Conservation (phyloP, 2,113 vertebrate species). For the Symphodus melops region DNA sequence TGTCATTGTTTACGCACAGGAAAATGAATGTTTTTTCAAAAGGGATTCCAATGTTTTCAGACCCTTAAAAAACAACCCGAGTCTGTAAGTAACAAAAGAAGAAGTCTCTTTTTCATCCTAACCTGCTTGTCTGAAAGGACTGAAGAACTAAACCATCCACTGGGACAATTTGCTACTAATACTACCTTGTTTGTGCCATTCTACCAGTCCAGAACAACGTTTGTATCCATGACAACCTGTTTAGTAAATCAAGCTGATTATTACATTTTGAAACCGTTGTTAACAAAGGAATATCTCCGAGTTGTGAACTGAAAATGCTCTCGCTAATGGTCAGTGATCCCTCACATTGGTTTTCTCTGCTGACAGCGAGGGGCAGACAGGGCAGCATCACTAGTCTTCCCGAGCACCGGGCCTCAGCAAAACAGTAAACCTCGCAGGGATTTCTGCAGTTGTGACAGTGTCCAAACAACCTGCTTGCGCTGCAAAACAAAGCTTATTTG, state of each 20-base stretch:
- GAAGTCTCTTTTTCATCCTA: no score
- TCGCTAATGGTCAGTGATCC: slow-evolving; percentile 70
- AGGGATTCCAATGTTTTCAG: neutral
- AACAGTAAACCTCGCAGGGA: slow-evolving; percentile 71
- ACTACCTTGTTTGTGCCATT: no score
- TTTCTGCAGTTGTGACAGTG: slow-evolving; percentile 71
- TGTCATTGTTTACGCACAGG: no score
- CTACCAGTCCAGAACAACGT: no score
- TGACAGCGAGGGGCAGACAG: slow-evolving; percentile 61
- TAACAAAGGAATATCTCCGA: slow-evolving; percentile 19
- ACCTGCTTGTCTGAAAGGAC: no score
- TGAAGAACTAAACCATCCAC: no score
- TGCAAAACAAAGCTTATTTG: slow-evolving; percentile 63
- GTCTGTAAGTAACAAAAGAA: no score
- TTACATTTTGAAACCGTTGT: slow-evolving; percentile 12
- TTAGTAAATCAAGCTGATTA: neutral
- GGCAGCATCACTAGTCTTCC: slow-evolving; percentile 56
- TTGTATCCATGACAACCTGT: slow-evolving; percentile 13
- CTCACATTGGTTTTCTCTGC: slow-evolving; percentile 67
- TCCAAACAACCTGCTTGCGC: slow-evolving; percentile 70
- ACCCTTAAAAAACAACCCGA: no score
- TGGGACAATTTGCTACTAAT: no score
- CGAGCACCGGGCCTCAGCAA: slow-evolving; percentile 61
- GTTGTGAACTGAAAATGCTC: slow-evolving; percentile 47
- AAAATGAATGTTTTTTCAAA: neutral